A percentile compares a stretch with the other conserved stretches of the same genome.
These are phyloP conservation scores for Aselliscus stoliczkanus DNA, from an alignment of 2,797 vertebrate genomes.

Conservation along the genomic window DNA sequence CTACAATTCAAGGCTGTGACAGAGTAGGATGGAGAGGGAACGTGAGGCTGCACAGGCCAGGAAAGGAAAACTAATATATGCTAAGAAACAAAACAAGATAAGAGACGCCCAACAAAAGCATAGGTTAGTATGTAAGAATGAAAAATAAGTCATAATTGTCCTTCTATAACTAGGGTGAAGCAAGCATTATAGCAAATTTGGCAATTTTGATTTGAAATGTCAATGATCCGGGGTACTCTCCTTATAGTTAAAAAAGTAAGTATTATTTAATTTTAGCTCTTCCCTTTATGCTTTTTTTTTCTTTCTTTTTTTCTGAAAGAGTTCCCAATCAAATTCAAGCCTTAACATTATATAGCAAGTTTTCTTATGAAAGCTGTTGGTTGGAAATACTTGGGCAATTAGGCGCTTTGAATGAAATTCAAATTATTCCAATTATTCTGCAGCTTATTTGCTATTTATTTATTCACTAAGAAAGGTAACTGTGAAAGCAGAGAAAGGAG, in stretches of 20 bases:
- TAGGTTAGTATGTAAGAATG: background rate
- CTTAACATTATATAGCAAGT: background rate
- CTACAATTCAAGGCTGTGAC: background rate
- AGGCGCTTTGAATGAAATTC: conserved; percentile 13
- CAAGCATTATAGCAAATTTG: background rate
- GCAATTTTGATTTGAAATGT: background rate
- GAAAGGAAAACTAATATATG: background rate
- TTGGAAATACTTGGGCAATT: background rate
- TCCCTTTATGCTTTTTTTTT: background rate
- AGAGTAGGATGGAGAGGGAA: rapidly evolving
- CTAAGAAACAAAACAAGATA: background rate
- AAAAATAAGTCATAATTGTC: background rate
- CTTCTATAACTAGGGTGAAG: background rate
- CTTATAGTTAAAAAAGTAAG: background rate
- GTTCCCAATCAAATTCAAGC: background rate
- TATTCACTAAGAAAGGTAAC: background rate
- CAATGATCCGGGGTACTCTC: background rate
- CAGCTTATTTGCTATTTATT: background rate
- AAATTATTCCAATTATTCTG: background rate
- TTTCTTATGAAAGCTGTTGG: background rate
- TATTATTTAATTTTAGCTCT: background rate
- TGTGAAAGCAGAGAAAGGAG: background rate
- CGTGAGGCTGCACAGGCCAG: background rate
- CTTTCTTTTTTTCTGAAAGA: background rate
- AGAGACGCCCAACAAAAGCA: background rate